Evolutionary conservation across 2,797 vertebrate genomes (phyloP), one percentile per base, ranked within the genome.

Genomic region (Amniataba percoides): DNA sequence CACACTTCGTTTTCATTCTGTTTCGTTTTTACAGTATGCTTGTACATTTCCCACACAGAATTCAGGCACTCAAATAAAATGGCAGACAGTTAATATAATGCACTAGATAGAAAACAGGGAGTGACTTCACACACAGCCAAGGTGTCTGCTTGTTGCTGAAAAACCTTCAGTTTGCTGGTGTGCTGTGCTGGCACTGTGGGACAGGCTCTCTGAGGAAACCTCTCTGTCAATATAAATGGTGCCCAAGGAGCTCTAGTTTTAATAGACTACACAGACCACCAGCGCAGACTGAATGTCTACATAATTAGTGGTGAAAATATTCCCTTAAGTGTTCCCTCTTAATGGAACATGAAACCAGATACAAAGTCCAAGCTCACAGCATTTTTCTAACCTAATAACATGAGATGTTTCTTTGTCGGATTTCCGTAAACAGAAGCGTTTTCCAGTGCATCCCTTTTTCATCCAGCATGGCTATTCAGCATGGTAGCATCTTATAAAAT

Each of bases 361-460:
- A 43, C 51, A 57, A 63, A 72, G 75, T 67, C 75, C 51, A 53
- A 71, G 67, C 81, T 80, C 72, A 66, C 75, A 86, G 76, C 74
- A 70, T 78, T 59, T 80, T 80, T 78, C 68, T 60, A 82, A 80
- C 46, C 68, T 62, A 80, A 79, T 75, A 83, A 71, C 49, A 69
- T 68, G 69, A 82, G 63, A 76, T 71, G 77, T 74, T 84, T 65
- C 69, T 64, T 57, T 68, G 48, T 76, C 40, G 80, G 71, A 74
- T 74, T 83, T 82, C 40, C 81, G 78, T 71, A 78, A 85, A 89
- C 77, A 78, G 39, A 92, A 74, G 51, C 72, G 71, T 81, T 85
- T 87, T 92, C 91, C 91, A 91, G 91, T 90, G 87, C 75, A 84
- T 89, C 80, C 85, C 69, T 84, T 89, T 87, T 80, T 66, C 45